Conservation (phyloP, 2,888 invertebrate species). For the Loripinus fragilis region DNA sequence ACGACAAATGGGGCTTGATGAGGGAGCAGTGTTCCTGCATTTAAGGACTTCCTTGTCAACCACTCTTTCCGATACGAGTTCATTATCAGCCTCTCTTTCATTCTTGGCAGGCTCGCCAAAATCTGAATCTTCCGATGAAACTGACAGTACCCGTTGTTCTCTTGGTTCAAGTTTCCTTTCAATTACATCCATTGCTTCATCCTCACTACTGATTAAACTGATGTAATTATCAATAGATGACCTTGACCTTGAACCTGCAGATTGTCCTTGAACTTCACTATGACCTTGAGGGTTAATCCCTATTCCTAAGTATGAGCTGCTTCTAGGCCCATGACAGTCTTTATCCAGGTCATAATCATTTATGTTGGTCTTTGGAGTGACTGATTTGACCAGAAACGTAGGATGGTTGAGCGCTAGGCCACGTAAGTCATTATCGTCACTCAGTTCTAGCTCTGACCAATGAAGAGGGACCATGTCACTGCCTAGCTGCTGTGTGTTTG, state of each 20-base stretch:
- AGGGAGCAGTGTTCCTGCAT: background rate
- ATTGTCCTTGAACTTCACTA: background rate
- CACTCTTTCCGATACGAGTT: no score
- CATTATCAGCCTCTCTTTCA: background rate
- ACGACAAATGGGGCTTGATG: background rate
- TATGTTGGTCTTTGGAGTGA: background rate
- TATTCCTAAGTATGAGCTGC: background rate
- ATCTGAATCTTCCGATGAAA: slow-evolving; percentile 5
- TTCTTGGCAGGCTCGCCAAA: background rate
- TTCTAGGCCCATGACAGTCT: background rate
- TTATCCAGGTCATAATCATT: background rate
- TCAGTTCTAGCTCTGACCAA: background rate
- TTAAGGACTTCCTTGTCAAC: background rate
- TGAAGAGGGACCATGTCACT: background rate
- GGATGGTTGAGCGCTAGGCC: background rate
- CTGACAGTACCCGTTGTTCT: background rate
- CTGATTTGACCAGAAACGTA: background rate
- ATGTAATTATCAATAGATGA: background rate
- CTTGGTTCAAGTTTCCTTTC: no score
- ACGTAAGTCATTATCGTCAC: background rate
- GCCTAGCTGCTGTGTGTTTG: no score
- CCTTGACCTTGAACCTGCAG: background rate
- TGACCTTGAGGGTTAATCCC: background rate
- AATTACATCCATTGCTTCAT: background rate
- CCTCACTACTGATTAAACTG: slow-evolving; percentile 6